Conservation (phyloP, 1,140 invertebrate species). For the Caenorhabditis tropicalis region DNA sequence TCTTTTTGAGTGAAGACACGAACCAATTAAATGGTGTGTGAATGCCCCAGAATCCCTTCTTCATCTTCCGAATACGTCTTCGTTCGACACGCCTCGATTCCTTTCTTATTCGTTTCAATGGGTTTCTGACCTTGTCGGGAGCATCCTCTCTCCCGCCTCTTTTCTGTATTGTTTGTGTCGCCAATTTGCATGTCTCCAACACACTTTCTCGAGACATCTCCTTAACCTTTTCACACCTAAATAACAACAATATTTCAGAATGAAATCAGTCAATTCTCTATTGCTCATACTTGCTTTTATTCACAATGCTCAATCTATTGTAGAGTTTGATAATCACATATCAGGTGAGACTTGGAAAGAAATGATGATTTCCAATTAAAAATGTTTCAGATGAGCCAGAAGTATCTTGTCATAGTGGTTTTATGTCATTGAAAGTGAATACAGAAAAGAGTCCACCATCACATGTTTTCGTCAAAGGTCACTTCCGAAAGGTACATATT, state of each 20-base stretch:
- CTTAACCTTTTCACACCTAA: not conserved
- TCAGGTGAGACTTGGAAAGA: not conserved
- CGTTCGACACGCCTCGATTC: slow-evolving; percentile 38
- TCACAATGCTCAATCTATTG: slow-evolving; percentile 5
- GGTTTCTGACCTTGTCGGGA: slow-evolving; percentile 35
- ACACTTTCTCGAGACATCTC: not conserved
- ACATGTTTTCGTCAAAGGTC: slow-evolving; percentile 68
- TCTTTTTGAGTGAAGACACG: slow-evolving; percentile 25
- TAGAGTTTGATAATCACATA: slow-evolving; percentile 51
- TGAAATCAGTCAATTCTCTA: slow-evolving; percentile 24
- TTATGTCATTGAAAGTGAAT: slow-evolving; percentile 62
- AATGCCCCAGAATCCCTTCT: slow-evolving; percentile 38
- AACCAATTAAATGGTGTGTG: slow-evolving; percentile 43
- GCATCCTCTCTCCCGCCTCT: slow-evolving; percentile 36
- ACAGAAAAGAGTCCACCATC: slow-evolving; percentile 63
- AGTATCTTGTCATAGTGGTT: slow-evolving; percentile 64
- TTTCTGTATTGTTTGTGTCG: slow-evolving; percentile 38
- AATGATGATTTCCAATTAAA: not conserved
- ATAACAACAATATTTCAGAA: not conserved
- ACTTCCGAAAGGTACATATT: slow-evolving; percentile 61
- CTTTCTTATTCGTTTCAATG: slow-evolving; percentile 38
- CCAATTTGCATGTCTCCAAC: slow-evolving; percentile 40
- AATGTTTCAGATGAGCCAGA: slow-evolving; percentile 65
- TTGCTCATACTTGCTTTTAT: slow-evolving; percentile 33
- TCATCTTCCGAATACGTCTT: slow-evolving; percentile 29